phyloP scores from a whole-genome alignment of 2,113 vertebrate species.

The Illadopsis cleaveri region DNA sequence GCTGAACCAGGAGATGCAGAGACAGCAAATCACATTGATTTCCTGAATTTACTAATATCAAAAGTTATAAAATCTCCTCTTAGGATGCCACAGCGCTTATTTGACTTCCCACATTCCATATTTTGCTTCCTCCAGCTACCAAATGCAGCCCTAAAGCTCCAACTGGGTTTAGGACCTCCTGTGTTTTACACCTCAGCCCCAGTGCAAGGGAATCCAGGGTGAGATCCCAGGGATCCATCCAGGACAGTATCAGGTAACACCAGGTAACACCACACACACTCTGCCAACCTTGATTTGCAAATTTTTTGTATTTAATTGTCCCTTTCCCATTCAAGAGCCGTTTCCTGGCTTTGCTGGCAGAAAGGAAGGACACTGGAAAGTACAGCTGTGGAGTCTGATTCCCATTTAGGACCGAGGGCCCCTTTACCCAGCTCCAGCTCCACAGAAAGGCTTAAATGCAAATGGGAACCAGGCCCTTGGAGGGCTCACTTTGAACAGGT shows the following conservation, averaged over 20 bases:
- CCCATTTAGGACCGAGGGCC: slow-evolving; percentile 55
- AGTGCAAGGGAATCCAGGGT: neutral
- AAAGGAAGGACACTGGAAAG: neutral
- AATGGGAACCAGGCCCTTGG: slow-evolving; percentile 55
- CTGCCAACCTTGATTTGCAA: neutral
- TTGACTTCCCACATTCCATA: accelerated
- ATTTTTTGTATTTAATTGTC: neutral
- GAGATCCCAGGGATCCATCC: accelerated
- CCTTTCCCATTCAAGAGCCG: neutral
- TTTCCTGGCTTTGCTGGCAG: neutral
- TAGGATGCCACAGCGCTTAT: neutral
- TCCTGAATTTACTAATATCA: neutral
- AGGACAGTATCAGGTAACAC: accelerated
- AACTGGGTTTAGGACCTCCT: neutral
- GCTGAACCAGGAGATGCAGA: neutral
- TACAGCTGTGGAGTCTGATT: slow-evolving; percentile 46
- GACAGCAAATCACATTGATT: neutral
- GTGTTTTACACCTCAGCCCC: neutral
- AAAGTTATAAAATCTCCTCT: neutral
- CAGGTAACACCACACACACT: accelerated
- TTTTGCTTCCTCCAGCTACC: neutral
- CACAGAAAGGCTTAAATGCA: slow-evolving; percentile 18
- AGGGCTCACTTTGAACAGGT: slow-evolving; percentile 59
- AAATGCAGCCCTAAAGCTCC: neutral
- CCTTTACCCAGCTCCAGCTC: neutral